Base-by-base conservation (phyloP, 2,113 vertebrate species). In the Coregonus clupeaformis region DNA sequence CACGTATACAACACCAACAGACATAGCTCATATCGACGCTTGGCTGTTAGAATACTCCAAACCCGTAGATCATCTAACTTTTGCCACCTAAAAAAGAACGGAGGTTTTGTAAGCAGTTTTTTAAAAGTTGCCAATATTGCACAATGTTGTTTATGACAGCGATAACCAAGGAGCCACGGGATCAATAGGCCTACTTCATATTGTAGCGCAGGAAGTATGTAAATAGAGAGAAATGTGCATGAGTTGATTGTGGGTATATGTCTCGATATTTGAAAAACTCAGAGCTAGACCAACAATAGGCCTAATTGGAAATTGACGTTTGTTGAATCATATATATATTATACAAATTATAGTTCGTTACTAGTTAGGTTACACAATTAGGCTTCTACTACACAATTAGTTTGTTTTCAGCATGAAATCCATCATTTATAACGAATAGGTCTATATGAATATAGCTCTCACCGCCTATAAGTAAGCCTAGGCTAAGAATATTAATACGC, bases 161-260 rank as follows among this genome's bases (percentile, higher is more conserved):
- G 73, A 72, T 6, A 59, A 29, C 29, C 20, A 24, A 20, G 52
- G 16, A 27, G 7, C 63, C 36, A 24, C 29, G 18, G 24, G 11
- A 57, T 59, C 69, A 22, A 32, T 71, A 20, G 36, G 36, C 36
- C 9, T 36, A 36, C 36, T 36, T 36, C 42, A 55, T 67, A 29
- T 30, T 20, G 13, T 24, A 42, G 13, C 20, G 25, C 52, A 24
- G 20, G 36, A 42, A 42, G 7, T 55, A 60, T 13, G 20, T 32
- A 32, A 60, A 71, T n/a, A 71, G 24, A 73, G 9, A 42, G 16
- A 57, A 80, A 68, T 29, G 45, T 5, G 60, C 59, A 63, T 4
- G 4, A 71, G 32, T 45, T 68, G 67, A 69, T 69, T 13, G n/a
- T 70, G 60, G 20, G 62, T 25, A 7, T 66, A 6, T 52, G 11